phyloP scores from a whole-genome alignment of 2,797 vertebrate species.

The Rhabdomys pumilio region DNA sequence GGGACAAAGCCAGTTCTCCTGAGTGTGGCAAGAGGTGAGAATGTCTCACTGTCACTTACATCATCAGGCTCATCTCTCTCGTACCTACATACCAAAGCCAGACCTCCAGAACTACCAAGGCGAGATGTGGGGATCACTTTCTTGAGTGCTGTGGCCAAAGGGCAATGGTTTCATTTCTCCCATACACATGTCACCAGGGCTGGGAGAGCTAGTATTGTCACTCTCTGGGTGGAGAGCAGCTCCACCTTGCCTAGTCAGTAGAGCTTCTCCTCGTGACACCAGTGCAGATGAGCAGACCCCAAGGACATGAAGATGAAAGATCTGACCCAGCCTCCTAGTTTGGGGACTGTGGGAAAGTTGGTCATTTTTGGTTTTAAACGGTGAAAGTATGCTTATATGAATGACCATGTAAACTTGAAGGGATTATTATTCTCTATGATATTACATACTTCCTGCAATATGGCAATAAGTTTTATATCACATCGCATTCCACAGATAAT shows the following conservation, averaged over 20 bases:
- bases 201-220: not conserved
- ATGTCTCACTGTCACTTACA: not conserved
- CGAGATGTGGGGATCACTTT: not conserved
- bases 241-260: not conserved
- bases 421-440: not conserved
- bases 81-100: not conserved
- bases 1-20: not conserved
- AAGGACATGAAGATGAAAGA: not conserved
- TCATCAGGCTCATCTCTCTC: not conserved
- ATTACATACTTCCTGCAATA: not conserved
- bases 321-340: not conserved
- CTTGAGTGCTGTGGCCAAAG: not conserved
- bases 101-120: not conserved
- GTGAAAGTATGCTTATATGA: not conserved
- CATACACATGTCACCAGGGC: not conserved
- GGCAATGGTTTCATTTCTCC: not conserved
- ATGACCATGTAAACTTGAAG: not conserved
- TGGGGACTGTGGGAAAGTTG: not conserved
- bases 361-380: not conserved
- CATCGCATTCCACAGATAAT: not conserved
- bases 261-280: not conserved
- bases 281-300: not conserved
- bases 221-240: too few species aligned
- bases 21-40: not conserved
- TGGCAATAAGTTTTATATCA: not conserved